Percentiles rank a stretch among this genome's conserved stretches.
These are phyloP conservation scores for Clostera curtula DNA, from an alignment of 2,888 invertebrate genomes.

Conservation along the genomic window DNA sequence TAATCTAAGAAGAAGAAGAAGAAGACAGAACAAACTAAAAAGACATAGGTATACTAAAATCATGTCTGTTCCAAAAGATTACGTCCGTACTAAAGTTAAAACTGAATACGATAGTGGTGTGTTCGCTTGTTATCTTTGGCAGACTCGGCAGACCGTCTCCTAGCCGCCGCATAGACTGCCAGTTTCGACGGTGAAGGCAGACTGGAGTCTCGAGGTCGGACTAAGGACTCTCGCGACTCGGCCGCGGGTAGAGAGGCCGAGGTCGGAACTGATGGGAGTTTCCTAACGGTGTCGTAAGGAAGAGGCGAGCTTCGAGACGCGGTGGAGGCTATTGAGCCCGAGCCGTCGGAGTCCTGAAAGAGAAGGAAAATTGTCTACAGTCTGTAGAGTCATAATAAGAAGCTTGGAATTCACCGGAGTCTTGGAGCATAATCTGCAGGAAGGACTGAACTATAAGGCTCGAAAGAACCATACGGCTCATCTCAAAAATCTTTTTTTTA, in stretches of 20 bases:
- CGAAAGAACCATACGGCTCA: too few relatives aligned
- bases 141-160: constrained; percentile 74
- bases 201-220: constrained; percentile 61
- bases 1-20: too few relatives aligned
- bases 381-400: too few relatives aligned
- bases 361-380: too few relatives aligned
- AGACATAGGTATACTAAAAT: too few relatives aligned
- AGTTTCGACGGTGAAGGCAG: constrained; percentile 79
- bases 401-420: too few relatives aligned
- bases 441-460: too few relatives aligned
- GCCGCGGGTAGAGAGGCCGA: constrained; percentile 68
- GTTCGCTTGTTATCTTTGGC: constrained; percentile 75
- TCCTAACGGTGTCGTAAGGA: constrained; percentile 62
- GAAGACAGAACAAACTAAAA: too few relatives aligned
- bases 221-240: constrained; percentile 65
- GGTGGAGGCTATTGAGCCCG: constrained; percentile 62
- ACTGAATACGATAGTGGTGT: constrained; percentile 84
- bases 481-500: too few relatives aligned
- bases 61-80: too few relatives aligned
- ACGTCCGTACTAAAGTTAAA: constrained; percentile 50
- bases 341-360: constrained; percentile 60
- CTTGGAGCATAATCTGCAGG: too few relatives aligned
- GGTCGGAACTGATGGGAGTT: constrained; percentile 64
- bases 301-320: constrained; percentile 62
- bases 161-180: constrained; percentile 71